Evolutionary conservation across 1,140 invertebrate genomes (phyloP).

Genomic region (Bombus pascuorum): DNA sequence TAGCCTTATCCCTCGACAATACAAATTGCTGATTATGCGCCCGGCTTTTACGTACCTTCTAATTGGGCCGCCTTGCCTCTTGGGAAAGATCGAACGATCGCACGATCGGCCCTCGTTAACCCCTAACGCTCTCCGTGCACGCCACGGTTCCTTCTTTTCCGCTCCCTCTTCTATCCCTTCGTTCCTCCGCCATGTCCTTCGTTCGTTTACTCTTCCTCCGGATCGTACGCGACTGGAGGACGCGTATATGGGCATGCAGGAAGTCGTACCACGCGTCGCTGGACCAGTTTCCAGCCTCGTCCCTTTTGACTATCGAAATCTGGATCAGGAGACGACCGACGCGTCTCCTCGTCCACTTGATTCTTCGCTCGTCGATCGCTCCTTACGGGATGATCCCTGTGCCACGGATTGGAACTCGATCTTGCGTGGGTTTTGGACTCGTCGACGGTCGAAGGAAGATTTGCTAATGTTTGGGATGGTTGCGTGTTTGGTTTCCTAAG

Average conservation of each 20-base stretch:
- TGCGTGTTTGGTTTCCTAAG: too few species aligned
- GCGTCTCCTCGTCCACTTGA: not conserved
- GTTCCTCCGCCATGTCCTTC: not conserved
- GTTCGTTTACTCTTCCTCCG: not conserved
- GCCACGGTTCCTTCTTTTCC: conserved; percentile 50
- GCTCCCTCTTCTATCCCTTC: not conserved
- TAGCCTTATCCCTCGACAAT: conserved; percentile 70
- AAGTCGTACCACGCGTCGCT: conserved; percentile 16
- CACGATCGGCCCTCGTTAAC: conserved; percentile 75
- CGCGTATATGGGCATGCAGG: conserved; percentile 45
- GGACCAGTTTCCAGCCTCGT: conserved; percentile 28
- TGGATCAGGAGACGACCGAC: not conserved
- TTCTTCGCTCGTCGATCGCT: conserved; percentile 15
- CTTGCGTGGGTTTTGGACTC: not conserved
- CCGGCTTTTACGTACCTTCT: conserved; percentile 74
- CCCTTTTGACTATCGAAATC: conserved; percentile 46
- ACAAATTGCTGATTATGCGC: conserved; percentile 78
- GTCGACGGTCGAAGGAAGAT: not conserved
- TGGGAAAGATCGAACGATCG: conserved; percentile 75
- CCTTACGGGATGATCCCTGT: conserved; percentile 2
- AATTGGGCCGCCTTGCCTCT: conserved; percentile 74
- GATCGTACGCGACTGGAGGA: not conserved
- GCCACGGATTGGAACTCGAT: not conserved
- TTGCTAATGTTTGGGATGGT: too few species aligned
- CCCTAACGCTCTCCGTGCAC: conserved; percentile 69